Conservation (phyloP, 2,113 vertebrate species). For the Neomonachus schauinslandi region DNA sequence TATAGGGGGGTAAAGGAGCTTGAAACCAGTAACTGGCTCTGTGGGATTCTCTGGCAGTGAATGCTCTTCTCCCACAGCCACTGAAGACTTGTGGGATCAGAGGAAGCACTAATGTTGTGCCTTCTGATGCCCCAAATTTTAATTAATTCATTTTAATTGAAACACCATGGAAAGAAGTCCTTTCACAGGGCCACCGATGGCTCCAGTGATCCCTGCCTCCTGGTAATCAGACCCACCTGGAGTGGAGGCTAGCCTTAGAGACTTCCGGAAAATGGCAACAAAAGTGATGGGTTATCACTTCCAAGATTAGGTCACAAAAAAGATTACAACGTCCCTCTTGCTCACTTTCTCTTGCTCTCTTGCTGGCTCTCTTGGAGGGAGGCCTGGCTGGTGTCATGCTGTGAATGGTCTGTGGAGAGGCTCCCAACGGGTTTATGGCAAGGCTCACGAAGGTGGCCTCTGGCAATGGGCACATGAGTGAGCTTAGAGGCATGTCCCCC, state of each 20-base stretch:
- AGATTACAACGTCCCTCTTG: not conserved
- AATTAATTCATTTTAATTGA: not conserved
- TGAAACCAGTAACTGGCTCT: not conserved
- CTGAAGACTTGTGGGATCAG: not conserved
- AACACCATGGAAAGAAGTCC: not conserved
- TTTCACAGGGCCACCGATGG: no score
- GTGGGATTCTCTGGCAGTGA: not conserved
- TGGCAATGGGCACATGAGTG: not conserved
- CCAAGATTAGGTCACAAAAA: not conserved
- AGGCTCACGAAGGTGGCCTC: not conserved
- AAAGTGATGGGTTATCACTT: not conserved
- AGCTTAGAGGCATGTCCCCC: not conserved
- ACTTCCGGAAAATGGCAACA: not conserved
- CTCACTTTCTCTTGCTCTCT: not conserved
- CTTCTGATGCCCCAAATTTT: not conserved
- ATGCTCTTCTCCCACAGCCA: accelerated
- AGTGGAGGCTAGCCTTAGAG: not conserved
- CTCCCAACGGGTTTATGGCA: no score
- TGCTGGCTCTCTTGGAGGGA: not conserved
- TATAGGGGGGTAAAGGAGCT: no score
- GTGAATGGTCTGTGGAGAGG: not conserved
- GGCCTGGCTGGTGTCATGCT: not conserved
- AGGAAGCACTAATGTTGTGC: no score
- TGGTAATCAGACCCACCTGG: not conserved
- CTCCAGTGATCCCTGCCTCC: not conserved